Conservation (phyloP, 2,797 vertebrate species). For the Australoheros facetus region DNA sequence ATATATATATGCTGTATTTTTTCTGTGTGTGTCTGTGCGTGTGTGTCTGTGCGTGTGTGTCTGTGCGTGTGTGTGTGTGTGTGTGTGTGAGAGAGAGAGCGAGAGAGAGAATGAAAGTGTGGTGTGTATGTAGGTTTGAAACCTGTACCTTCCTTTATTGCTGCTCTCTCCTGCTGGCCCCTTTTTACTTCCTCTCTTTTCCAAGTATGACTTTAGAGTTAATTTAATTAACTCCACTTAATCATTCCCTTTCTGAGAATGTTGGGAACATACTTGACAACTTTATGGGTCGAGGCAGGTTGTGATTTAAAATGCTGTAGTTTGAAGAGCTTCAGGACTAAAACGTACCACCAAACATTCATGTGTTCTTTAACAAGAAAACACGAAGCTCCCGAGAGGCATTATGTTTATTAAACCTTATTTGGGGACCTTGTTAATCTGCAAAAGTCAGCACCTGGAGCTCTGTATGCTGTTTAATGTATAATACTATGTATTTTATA, state of each 20-base stretch:
- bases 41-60: conserved; percentile 31
- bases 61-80: conserved; percentile 17
- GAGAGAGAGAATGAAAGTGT: conserved; percentile 34
- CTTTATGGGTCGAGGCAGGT: not conserved
- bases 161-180: conserved; percentile 8
- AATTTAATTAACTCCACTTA: not conserved
- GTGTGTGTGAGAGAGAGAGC: conserved; percentile 4
- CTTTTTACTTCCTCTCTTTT: conserved; percentile 3
- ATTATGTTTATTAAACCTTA: not conserved
- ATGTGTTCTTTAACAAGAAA: not conserved
- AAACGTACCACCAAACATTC: not conserved
- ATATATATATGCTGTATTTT: conserved; percentile 78
- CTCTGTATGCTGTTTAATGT: not conserved
- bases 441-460: not conserved
- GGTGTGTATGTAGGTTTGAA: conserved; percentile 27
- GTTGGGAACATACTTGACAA: no score
- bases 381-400: not conserved
- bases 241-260: not conserved
- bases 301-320: not conserved
- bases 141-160: conserved; percentile 13
- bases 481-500: not conserved
- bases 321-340: not conserved
- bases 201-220: not conserved
- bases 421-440: not conserved
- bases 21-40: conserved; percentile 48